phyloP scores from a whole-genome alignment of 2,888 invertebrate species.

The Meliscaeva auricollis region DNA sequence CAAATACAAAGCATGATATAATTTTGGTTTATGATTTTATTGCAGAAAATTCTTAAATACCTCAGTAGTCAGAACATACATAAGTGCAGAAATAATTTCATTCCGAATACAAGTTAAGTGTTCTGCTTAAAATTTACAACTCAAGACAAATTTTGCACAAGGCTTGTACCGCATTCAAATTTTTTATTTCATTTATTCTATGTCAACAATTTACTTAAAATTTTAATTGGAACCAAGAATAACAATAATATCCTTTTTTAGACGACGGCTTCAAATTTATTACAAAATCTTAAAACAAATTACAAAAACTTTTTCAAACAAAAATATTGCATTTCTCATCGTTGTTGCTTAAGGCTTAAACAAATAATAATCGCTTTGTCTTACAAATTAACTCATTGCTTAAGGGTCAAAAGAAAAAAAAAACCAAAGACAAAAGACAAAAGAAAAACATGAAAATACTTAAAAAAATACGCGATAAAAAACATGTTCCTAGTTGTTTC shows the following conservation, averaged over 20 bases:
- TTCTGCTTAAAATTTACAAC: no score
- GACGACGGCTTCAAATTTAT: not conserved
- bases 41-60: no score
- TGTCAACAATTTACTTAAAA: slow-evolving; percentile 20
- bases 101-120: no score
- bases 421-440: no score
- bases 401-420: not conserved
- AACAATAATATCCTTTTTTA: not conserved
- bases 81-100: no score
- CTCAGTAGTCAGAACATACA: no score
- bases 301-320: not conserved
- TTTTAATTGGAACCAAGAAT: slow-evolving; percentile 11
- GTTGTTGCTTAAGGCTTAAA: slow-evolving; percentile 1
- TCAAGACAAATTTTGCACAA: no score
- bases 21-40: no score
- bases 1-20: no score
- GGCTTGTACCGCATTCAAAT: not conserved
- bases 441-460: not conserved
- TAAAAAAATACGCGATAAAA: slow-evolving; percentile 18
- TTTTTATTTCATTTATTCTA: not conserved
- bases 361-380: slow-evolving; percentile 20
- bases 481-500: slow-evolving; percentile 23
- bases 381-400: slow-evolving; percentile 23
- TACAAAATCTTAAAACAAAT: not conserved
- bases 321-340: slow-evolving; percentile 14